Evolutionary conservation across 2,113 vertebrate species (phyloP).

Genomic region (Recurvirostra avosetta): DNA sequence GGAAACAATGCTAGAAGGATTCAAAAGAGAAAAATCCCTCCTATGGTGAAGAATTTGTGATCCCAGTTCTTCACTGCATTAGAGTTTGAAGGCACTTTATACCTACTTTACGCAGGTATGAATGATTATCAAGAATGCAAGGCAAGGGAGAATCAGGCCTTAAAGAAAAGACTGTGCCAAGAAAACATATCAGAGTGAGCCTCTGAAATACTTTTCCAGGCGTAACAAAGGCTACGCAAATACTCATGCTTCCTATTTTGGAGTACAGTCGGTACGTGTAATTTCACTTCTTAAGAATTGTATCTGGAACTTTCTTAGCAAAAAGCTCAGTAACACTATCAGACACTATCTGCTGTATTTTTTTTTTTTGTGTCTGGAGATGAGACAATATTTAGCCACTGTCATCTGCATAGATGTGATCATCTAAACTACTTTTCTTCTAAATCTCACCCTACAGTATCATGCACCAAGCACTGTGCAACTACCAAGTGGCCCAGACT

Average conservation of each 20-base stretch:
- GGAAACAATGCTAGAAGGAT: background rate
- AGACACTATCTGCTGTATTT: background rate
- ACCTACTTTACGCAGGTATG: background rate
- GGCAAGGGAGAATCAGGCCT: background rate
- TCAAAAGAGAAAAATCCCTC: background rate
- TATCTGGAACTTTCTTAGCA: background rate
- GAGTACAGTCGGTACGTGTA: background rate
- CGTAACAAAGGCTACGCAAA: background rate
- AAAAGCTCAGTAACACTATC: background rate
- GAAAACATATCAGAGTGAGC: background rate
- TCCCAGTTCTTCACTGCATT: rapidly evolving
- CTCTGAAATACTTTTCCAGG: background rate
- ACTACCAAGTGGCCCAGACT: background rate
- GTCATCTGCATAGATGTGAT: background rate
- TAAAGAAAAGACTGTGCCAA: background rate
- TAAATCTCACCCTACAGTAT: background rate
- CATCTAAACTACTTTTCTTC: background rate
- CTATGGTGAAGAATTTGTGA: background rate
- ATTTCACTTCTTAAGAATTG: background rate
- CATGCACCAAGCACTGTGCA: background rate
- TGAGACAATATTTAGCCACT: background rate
- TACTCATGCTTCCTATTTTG: background rate
- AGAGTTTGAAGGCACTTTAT: background rate
- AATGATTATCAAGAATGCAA: background rate
- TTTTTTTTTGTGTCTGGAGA: background rate